Evolutionary conservation across 2,888 invertebrate species (phyloP), one percentile per base, ranked within the genome.

Genomic region (Ectemnius cavifrons): DNA sequence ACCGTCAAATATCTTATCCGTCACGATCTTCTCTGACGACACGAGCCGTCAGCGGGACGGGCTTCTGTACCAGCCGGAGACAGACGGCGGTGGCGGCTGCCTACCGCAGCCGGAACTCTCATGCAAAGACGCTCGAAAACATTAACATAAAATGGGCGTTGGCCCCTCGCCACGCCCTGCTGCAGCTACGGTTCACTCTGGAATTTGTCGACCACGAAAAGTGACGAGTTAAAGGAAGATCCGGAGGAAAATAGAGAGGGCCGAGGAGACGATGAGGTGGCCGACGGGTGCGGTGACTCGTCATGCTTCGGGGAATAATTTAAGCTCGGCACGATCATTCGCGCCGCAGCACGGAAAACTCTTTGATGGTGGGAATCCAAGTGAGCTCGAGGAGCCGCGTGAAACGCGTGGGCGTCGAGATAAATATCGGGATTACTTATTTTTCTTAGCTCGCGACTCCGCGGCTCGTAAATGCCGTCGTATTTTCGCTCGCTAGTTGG

Each of bases 81-180:
- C 27, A n/a, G 46, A 71, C 71, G 63, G 78, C 73, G 59, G 78
- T 69, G 63, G 78, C 73, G 59, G 78, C 71, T 8, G 58, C 11
- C 71, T 58, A 63, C 67, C 64, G 68, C 45, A 23, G 8, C 57
- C 70, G 63, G 8, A 11, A 37, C 37, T 37, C 37, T 11, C 8
- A 67, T 74, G 58, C 58, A n/a, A 61, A 67, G 62, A 63, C 71
- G 68, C 65, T 74, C 67, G 71, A 82, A 69, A 80, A 80, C 82
- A 89, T 89, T 88, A 89, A 87, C 88, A 88, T 88, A 87, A 87
- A 84, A 86, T 88, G 88, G 88, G 88, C 89, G 88, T 89, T 87
- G 88, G 86, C 87, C 78, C 69, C 73, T 67, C 65, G 81, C 84
- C 88, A 82, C 85, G 84, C 86, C 84, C 79, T 84, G 67, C 46